A percentile compares a stretch with the other conserved stretches of the same genome.
Conservation (phyloP, 2,113 vertebrate species). For the Aplodontia rufa region DNA sequence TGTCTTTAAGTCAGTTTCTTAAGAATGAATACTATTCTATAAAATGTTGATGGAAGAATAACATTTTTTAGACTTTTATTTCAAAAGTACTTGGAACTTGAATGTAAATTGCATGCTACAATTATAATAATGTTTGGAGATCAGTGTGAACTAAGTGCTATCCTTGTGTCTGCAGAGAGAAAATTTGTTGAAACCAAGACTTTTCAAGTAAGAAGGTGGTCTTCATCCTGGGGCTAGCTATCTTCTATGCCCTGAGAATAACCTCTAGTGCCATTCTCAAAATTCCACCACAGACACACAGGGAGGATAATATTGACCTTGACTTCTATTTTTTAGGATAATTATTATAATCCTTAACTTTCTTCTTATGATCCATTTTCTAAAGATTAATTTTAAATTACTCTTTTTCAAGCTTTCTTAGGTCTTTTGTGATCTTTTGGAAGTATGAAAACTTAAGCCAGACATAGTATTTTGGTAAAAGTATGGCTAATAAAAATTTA, state of each 20-base stretch:
- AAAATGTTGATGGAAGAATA: neutral
- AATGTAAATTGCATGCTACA: neutral
- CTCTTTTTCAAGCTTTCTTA: neutral
- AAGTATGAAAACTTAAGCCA: neutral
- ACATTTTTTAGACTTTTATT: neutral
- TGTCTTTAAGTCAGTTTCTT: neutral
- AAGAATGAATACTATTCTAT: constrained; percentile 1
- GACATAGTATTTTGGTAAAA: constrained; percentile 26
- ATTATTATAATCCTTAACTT: neutral
- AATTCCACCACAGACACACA: neutral
- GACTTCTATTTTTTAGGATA: neutral
- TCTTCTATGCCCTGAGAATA: neutral
- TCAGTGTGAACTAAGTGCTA: neutral
- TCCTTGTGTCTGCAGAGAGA: neutral
- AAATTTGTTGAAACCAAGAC: neutral
- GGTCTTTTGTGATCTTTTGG: neutral
- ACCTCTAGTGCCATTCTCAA: neutral
- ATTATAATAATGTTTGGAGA: neutral
- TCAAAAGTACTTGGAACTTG: neutral
- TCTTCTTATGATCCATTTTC: neutral
- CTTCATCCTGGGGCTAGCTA: neutral
- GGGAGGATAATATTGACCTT: neutral
- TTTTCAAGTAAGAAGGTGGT: neutral
- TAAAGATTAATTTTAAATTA: neutral
- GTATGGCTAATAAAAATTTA: constrained; percentile 4